Percentiles rank a stretch among this genome's conserved stretches.
Evolutionary conservation across 1,140 invertebrate species (phyloP).

Genomic region (Cephus cinctus): DNA sequence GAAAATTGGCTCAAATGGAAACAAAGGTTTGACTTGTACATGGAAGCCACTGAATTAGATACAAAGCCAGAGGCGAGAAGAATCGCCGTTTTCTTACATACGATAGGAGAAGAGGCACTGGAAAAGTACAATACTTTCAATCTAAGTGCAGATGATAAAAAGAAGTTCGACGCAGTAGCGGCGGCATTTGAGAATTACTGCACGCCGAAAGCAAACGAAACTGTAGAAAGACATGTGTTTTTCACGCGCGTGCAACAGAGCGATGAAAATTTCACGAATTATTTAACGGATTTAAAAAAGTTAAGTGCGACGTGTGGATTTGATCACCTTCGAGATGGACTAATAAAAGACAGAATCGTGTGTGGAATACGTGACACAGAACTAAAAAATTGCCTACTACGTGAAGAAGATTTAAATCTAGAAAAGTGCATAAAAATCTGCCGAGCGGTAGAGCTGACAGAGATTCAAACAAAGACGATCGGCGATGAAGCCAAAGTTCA

Average conservation of each 20-base stretch:
- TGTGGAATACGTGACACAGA: conserved; percentile 34
- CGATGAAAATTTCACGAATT: conserved; percentile 33
- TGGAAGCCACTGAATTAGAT: conserved; percentile 9
- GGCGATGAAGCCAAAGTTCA: conserved; percentile 2
- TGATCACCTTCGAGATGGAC: conserved; percentile 28
- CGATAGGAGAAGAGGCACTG: conserved; percentile 18
- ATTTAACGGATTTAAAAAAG: conserved; percentile 26
- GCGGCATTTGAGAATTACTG: conserved; percentile 26
- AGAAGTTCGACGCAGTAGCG: conserved; percentile 14
- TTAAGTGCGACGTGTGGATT: conserved; percentile 29
- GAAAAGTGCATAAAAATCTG: conserved; percentile 28
- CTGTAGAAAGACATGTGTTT: conserved; percentile 26
- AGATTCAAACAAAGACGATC: conserved; percentile 14
- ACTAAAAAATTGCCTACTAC: conserved; percentile 33
- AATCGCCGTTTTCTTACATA: conserved; percentile 20
- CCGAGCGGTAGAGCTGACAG: conserved; percentile 19
- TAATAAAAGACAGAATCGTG: conserved; percentile 38
- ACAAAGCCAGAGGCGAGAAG: conserved; percentile 16
- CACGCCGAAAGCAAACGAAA: conserved; percentile 24
- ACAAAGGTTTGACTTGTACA: conserved; percentile 14
- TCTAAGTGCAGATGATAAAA: background rate
- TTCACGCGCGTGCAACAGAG: conserved; percentile 27
- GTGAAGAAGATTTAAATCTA: conserved; percentile 32
- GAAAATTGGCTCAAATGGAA: conserved; percentile 12
- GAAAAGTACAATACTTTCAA: conserved; percentile 25